A percentile compares a stretch with the other conserved stretches of the same genome.
phyloP scores from a whole-genome alignment of 2,113 vertebrate species.

The Sclerurus mexicanus region DNA sequence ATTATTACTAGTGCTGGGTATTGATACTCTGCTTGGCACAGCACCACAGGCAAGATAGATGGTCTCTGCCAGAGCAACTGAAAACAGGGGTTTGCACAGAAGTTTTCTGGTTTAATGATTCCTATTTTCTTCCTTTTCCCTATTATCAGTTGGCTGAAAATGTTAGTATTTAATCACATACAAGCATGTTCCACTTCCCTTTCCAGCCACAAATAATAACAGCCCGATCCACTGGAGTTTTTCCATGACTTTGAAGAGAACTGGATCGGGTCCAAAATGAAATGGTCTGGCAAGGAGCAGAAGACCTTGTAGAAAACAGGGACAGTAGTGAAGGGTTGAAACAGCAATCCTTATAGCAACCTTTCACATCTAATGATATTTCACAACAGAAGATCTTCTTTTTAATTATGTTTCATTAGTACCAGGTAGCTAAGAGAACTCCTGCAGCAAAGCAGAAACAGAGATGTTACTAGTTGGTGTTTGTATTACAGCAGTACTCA shows the following conservation, averaged over 20 bases:
- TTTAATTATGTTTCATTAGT: background rate
- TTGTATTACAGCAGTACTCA: background rate
- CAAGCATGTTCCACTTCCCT: background rate
- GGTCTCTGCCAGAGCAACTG: background rate
- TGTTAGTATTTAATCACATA: constrained; percentile 4
- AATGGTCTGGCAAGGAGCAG: background rate
- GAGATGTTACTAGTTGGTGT: background rate
- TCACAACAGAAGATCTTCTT: background rate
- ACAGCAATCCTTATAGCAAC: background rate
- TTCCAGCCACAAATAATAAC: constrained; percentile 19
- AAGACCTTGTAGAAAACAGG: background rate
- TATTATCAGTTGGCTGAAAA: constrained; percentile 17
- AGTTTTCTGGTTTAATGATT: background rate
- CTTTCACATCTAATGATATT: background rate
- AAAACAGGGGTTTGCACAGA: background rate
- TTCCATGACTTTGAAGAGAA: constrained; percentile 27
- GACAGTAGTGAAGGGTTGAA: background rate
- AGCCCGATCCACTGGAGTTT: constrained; percentile 3
- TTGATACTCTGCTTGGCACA: background rate
- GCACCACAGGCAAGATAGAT: background rate
- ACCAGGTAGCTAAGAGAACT: background rate
- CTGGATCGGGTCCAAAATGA: background rate
- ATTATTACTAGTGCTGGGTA: background rate
- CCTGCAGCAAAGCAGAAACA: background rate
- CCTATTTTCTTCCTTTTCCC: constrained; percentile 3